A percentile compares a stretch with the other conserved stretches of the same genome.
These are phyloP conservation scores for Thereva nobilitata DNA, from an alignment of 2,888 invertebrate genomes.

Conservation along the genomic window DNA sequence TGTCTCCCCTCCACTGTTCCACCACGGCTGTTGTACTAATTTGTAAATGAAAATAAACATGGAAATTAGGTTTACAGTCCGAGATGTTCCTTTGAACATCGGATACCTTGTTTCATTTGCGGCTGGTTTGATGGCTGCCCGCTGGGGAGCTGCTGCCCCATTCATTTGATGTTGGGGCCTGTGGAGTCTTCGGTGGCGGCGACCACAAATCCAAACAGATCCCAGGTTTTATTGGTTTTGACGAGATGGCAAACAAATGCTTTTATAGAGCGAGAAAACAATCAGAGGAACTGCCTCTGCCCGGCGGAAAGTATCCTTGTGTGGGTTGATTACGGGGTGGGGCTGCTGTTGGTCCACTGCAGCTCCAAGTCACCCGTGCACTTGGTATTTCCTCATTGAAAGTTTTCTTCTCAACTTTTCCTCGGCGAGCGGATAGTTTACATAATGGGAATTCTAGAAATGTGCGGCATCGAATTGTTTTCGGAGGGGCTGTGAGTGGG, in stretches of 20 bases:
- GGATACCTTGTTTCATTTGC: slow-evolving; percentile 13
- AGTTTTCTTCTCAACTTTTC: slow-evolving; percentile 23
- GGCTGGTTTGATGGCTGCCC: not conserved
- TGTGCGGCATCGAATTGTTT: slow-evolving; percentile 31
- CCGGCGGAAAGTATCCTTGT: too few relatives aligned
- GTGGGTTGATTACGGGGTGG: too few relatives aligned
- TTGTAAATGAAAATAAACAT: slow-evolving; percentile 23
- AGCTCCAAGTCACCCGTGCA: slow-evolving; percentile 8
- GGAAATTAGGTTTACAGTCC: slow-evolving; percentile 14
- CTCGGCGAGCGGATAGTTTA: slow-evolving; percentile 28
- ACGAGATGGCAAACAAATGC: slow-evolving; percentile 23
- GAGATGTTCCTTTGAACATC: slow-evolving; percentile 14
- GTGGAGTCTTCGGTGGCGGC: not conserved
- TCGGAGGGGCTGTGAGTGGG: not conserved
- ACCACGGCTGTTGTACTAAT: slow-evolving; percentile 15
- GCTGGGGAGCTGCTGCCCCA: slow-evolving; percentile 7
- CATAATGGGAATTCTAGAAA: slow-evolving; percentile 30
- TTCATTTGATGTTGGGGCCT: slow-evolving; percentile 5
- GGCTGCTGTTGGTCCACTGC: too few relatives aligned
- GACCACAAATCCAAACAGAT: slow-evolving; percentile 12
- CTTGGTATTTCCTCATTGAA: slow-evolving; percentile 27
- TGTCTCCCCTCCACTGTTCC: not conserved
- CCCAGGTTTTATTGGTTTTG: slow-evolving; percentile 17
- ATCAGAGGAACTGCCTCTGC: slow-evolving; percentile 1
- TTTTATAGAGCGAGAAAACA: slow-evolving; percentile 17